Conservation (phyloP, 2,888 invertebrate species). For the Netelia melanura region DNA sequence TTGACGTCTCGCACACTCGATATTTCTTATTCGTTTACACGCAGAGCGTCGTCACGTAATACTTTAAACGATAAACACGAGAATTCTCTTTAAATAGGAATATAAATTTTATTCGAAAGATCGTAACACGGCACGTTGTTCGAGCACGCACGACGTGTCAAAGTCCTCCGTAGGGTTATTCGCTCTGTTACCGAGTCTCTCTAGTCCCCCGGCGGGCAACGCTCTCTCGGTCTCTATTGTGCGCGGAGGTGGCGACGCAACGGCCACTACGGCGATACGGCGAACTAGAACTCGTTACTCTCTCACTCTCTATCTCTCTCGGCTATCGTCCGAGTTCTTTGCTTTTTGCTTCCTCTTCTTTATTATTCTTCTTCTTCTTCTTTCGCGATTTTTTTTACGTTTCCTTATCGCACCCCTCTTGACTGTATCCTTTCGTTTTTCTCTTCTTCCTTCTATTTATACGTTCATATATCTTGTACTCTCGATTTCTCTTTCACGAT, state of each 20-base stretch:
- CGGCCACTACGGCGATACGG: background rate
- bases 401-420: conserved; percentile 29
- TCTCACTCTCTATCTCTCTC: conserved; percentile 39
- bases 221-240: conserved; percentile 58
- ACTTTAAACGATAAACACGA: background rate
- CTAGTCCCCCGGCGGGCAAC: conserved; percentile 56
- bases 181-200: conserved; percentile 22
- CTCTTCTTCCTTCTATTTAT: background rate
- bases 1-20: background rate
- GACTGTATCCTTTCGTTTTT: conserved; percentile 15
- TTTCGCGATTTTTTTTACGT: conserved; percentile 25
- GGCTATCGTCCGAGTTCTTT: conserved; percentile 46
- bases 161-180: conserved; percentile 40
- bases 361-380: background rate
- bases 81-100: background rate
- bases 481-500: conserved; percentile 20
- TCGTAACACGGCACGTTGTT: background rate
- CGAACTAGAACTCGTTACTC: conserved; percentile 7
- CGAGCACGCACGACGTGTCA: conserved; percentile 8
- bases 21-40: background rate
- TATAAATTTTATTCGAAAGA: background rate
- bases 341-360: conserved; percentile 9
- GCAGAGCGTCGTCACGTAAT: background rate
- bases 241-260: background rate
- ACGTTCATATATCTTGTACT: background rate